Evolutionary conservation across 2,113 vertebrate species (phyloP).

Genomic region (Podarcis cretensis): DNA sequence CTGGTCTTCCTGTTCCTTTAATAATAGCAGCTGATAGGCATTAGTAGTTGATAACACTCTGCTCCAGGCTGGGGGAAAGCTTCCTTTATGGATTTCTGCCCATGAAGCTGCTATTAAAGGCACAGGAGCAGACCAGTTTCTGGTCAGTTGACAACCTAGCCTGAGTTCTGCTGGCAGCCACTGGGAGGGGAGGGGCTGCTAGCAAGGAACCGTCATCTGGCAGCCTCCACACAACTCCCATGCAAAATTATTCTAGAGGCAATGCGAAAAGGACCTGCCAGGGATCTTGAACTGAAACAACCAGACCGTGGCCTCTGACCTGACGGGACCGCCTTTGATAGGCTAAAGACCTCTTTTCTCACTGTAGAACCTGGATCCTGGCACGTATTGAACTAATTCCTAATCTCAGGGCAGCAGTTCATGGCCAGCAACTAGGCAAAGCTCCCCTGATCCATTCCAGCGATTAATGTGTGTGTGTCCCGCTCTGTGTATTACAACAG

Average conservation of each 20-base stretch:
- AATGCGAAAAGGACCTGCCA: not conserved
- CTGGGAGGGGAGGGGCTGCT: too few relatives aligned
- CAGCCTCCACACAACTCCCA: not conserved
- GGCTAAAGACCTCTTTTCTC: not conserved
- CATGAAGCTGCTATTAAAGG: not conserved
- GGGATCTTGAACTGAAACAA: not conserved
- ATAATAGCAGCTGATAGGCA: not conserved
- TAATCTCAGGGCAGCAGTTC: not conserved
- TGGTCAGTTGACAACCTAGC: not conserved
- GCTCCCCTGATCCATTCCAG: not conserved
- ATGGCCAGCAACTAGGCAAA: not conserved
- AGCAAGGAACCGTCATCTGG: not conserved
- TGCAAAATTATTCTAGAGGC: not conserved
- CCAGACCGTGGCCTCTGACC: not conserved
- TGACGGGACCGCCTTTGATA: not conserved
- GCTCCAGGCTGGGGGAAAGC: too few relatives aligned
- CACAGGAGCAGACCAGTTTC: not conserved
- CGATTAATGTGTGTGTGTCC: not conserved
- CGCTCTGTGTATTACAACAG: too few relatives aligned
- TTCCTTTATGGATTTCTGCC: not conserved
- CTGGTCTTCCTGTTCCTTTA: not conserved
- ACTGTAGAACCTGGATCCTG: too few relatives aligned
- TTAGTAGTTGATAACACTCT: not conserved
- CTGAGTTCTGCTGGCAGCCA: not conserved
- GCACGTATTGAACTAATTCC: not conserved